phyloP scores from a whole-genome alignment of 2,888 invertebrate species.

The Tachystola acroxantha region DNA sequence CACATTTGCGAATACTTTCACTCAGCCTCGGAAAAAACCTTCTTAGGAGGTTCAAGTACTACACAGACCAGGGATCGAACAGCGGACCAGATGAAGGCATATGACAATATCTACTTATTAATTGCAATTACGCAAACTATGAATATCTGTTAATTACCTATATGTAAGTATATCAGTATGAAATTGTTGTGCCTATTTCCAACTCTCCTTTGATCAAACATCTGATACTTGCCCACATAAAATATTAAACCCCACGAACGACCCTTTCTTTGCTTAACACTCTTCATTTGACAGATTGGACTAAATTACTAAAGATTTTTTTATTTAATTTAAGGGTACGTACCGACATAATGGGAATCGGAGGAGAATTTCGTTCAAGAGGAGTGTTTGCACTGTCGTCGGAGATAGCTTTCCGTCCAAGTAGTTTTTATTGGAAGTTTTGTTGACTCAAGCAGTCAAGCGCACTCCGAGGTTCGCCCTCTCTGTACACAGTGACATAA shows the following conservation, averaged over 20 bases:
- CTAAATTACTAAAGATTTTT: slow-evolving; percentile 45
- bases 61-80: too few species aligned
- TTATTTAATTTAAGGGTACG: slow-evolving; percentile 69
- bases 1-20: too few species aligned
- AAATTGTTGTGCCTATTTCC: background rate
- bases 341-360: slow-evolving; percentile 42
- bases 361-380: slow-evolving; percentile 40
- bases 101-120: too few species aligned
- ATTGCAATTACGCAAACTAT: too few species aligned
- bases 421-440: slow-evolving; percentile 72
- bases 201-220: slow-evolving; percentile 22
- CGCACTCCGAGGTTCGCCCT: slow-evolving; percentile 37
- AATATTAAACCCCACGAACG: slow-evolving; percentile 50
- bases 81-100: too few species aligned
- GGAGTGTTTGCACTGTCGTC: slow-evolving; percentile 44
- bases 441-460: slow-evolving; percentile 58
- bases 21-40: too few species aligned
- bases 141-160: too few species aligned
- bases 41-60: too few species aligned
- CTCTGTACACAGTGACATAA: slow-evolving; percentile 58
- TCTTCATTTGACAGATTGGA: slow-evolving; percentile 73
- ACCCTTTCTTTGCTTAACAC: slow-evolving; percentile 74
- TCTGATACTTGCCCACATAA: slow-evolving; percentile 55
- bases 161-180: too few species aligned
- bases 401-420: slow-evolving; percentile 39